phyloP scores from a whole-genome alignment of 2,888 invertebrate species.

The Hypomecis atomaria region DNA sequence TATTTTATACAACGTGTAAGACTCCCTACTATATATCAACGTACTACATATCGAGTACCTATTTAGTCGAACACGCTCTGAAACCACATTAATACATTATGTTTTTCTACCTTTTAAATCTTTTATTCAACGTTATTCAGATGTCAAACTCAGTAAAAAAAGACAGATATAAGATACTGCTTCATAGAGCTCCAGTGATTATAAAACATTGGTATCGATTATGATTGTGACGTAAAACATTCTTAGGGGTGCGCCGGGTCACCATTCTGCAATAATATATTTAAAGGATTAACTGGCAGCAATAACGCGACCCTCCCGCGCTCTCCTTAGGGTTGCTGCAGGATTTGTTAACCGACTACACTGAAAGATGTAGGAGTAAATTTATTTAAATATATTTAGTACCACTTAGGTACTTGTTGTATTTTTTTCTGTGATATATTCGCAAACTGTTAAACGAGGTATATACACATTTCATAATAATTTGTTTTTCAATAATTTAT shows the following conservation, averaged over 20 bases:
- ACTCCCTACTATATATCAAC: no score
- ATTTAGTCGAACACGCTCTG: no score
- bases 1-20: no score
- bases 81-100: no score
- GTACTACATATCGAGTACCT: no score
- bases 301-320: conserved; percentile 80
- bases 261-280: conserved; percentile 82
- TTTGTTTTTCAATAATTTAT: no score
- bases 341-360: not conserved
- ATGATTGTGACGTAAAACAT: conserved; percentile 75
- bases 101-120: no score
- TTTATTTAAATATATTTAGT: not conserved
- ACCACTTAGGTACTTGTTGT: no score
- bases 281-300: conserved; percentile 84
- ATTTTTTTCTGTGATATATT: no score
- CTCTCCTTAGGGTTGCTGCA: conserved; percentile 34
- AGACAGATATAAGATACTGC: not conserved
- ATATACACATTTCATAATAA: no score
- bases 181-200: conserved; percentile 36
- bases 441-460: no score
- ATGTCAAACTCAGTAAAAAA: not conserved
- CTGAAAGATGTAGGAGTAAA: not conserved
- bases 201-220: conserved; percentile 75
- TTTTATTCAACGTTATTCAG: no score
- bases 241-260: conserved; percentile 62